Percentiles rank a stretch among this genome's conserved stretches.
Conservation (phyloP, 2,113 vertebrate genomes). For the Ptilorrhoa leucosticta region DNA sequence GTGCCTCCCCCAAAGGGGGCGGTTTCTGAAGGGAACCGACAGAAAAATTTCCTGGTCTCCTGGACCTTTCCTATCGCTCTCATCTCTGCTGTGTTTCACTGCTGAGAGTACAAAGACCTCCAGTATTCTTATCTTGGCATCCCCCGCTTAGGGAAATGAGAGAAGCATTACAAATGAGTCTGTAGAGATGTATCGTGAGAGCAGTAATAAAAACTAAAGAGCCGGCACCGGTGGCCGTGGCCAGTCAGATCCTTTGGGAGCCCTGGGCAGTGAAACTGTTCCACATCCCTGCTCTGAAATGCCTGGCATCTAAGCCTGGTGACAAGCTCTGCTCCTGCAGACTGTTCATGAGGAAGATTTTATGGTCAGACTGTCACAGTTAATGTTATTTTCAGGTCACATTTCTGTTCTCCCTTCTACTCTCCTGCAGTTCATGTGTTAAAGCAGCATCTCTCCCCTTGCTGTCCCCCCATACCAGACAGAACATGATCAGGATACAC, state of each 20-base stretch:
- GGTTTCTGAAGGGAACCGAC: neutral
- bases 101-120: neutral
- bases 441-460: neutral
- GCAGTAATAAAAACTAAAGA: neutral
- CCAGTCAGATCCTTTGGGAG: neutral
- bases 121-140: constrained; percentile 11
- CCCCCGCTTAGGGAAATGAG: neutral
- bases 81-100: neutral
- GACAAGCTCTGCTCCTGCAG: neutral
- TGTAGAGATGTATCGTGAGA: neutral
- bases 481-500: neutral
- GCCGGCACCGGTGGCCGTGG: rapidly evolving
- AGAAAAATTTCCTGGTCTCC: neutral
- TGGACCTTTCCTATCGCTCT: neutral
- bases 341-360: neutral
- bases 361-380: rapidly evolving
- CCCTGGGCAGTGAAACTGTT: neutral
- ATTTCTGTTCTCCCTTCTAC: neutral
- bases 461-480: rapidly evolving
- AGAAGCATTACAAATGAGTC: neutral
- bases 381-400: neutral
- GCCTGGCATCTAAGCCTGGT: neutral
- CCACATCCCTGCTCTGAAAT: neutral
- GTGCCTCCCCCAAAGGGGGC: neutral
- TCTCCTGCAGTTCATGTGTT: neutral